Percentiles rank a stretch among this genome's conserved stretches.
Conservation (phyloP, 2,797 vertebrate genomes). For the Rhodeus uyekii region DNA sequence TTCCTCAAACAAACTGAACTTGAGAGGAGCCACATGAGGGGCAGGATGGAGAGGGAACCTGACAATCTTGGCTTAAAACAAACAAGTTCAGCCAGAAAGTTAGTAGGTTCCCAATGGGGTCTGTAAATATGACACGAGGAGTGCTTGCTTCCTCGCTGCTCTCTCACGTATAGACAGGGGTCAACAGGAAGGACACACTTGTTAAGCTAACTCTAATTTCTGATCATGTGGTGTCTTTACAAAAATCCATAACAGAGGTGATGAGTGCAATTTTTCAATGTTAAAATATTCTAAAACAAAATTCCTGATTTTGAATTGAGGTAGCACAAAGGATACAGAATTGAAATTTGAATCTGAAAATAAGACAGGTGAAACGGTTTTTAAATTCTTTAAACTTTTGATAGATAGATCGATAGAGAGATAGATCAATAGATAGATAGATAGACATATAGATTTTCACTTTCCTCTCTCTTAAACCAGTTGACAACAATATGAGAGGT, state of each 20-base stretch:
- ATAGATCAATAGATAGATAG: background rate
- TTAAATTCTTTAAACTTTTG: too few species aligned
- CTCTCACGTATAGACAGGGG: constrained; percentile 66
- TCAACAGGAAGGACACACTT: constrained; percentile 55
- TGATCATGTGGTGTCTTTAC: constrained; percentile 46
- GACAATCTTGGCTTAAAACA: constrained; percentile 66
- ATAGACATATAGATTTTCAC: background rate
- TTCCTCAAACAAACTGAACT: constrained; percentile 92
- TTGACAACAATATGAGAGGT: constrained; percentile 4
- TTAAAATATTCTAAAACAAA: too few species aligned
- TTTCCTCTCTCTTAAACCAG: constrained; percentile 30
- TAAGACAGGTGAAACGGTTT: too few species aligned
- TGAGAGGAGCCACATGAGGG: constrained; percentile 87
- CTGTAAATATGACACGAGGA: constrained; percentile 60
- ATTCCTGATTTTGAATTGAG: too few species aligned
- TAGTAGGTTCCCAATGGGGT: constrained; percentile 69
- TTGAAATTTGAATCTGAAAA: too few species aligned
- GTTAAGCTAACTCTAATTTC: constrained; percentile 53
- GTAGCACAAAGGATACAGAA: too few species aligned
- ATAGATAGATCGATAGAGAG: background rate
- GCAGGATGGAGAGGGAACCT: constrained; percentile 60
- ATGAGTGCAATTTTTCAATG: background rate
- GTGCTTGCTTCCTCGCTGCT: constrained; percentile 69
- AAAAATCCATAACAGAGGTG: constrained; percentile 24
- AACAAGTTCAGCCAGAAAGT: constrained; percentile 62